Evolutionary conservation across 2,888 invertebrate species (phyloP).

Genomic region (Xestobium rufovillosum): DNA sequence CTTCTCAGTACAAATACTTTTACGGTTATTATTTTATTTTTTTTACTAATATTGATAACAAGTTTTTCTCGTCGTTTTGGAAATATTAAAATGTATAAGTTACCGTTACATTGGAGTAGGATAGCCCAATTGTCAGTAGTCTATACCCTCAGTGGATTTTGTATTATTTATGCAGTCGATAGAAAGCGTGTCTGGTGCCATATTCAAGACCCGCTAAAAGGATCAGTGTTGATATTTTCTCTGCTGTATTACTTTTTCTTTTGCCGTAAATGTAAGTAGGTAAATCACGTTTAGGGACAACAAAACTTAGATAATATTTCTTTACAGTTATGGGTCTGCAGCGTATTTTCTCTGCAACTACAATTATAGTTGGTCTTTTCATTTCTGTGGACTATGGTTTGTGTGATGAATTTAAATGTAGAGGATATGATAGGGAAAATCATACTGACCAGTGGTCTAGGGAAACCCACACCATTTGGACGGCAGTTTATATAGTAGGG

Average conservation of each 20-base stretch:
- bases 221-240: slow-evolving; percentile 49
- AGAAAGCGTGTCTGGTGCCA: slow-evolving; percentile 52
- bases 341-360: slow-evolving; percentile 51
- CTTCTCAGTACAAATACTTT: slow-evolving; percentile 33
- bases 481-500: slow-evolving; percentile 48
- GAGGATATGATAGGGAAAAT: slow-evolving; percentile 45
- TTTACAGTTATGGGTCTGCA: slow-evolving; percentile 52
- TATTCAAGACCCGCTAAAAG: slow-evolving; percentile 55
- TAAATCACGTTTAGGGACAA: neutral
- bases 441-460: slow-evolving; percentile 42
- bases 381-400: slow-evolving; percentile 55
- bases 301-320: no score
- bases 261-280: slow-evolving; percentile 49
- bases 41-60: slow-evolving; percentile 30
- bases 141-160: slow-evolving; percentile 44
- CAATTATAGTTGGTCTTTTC: slow-evolving; percentile 53
- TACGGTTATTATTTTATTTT: slow-evolving; percentile 30
- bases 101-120: slow-evolving; percentile 41
- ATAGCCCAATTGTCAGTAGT: slow-evolving; percentile 42
- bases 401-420: slow-evolving; percentile 54
- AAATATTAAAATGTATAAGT: slow-evolving; percentile 29
- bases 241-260: slow-evolving; percentile 54
- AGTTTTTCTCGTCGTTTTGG: slow-evolving; percentile 30
- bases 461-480: slow-evolving; percentile 51
- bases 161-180: slow-evolving; percentile 47